Base-by-base conservation (phyloP, 2,888 invertebrate species). In the Pyrrhia umbra region DNA sequence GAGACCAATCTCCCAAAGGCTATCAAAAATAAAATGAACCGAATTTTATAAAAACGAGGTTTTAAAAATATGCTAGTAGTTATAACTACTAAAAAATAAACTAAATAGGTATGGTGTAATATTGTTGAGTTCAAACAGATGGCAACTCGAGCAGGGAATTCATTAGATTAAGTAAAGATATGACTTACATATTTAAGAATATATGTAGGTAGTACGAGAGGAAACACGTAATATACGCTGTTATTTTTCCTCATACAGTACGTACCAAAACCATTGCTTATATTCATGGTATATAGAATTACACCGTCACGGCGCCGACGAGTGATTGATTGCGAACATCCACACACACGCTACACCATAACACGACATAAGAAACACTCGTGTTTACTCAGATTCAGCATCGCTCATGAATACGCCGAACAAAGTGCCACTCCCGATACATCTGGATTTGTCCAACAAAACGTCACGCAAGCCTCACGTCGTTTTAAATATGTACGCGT, bases 241-340 rank as follows among this genome's bases (percentile, higher is more conserved):
- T 54, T 68, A 27, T 75, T 74, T 58, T 59, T 46, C 37, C 15
- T 72, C 25, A 16, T 30, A 43, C 54, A n/a, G 37, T 42, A 21
- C 30, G 21, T 39, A 42, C 52, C 45, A 10, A 55, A 42, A 40
- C 40, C 56, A 50, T 68, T 54, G 54, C 69, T 68, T 75, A 74
- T 62, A 74, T 68, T 74, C 43, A 69, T 68, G 15, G 56, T 42
- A 30, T 68, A 71, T 71, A 54, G 57, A 62, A 54, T 75, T 55
- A 68, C 75, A 54, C 40, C 25, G 49, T 37, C 57, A 52, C 54
- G 62, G 51, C 55, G 55, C 55, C 43, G 55, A 21, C 57, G 39
- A 20, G 27, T 72, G 71, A 72, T 68, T 72, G 71, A 72, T 72
- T 75, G 62, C 75, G 25, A 51, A 46, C 61, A 61, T 74, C 39